These are phyloP conservation scores for Loriculus beryllinus DNA, from an alignment of 2,797 vertebrate genomes.

Conservation along the genomic window DNA sequence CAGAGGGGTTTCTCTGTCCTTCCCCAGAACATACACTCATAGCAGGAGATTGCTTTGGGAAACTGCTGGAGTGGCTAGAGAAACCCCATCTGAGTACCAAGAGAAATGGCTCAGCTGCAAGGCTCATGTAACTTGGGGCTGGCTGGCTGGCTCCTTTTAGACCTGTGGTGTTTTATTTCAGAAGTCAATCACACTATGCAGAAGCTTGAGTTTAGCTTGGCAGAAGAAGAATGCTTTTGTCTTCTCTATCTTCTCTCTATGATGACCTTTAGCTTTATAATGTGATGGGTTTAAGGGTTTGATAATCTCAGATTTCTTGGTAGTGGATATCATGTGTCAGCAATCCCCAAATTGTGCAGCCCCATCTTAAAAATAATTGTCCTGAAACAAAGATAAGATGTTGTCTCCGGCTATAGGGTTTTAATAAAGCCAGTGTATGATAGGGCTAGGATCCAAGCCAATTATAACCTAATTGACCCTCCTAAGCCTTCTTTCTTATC, in stretches of 20 bases:
- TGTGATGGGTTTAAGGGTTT: slow-evolving; percentile 23
- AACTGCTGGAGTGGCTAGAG: neutral
- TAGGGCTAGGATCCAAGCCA: slow-evolving; percentile 41
- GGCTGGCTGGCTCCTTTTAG: neutral
- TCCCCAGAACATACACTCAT: neutral
- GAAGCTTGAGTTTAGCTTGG: neutral
- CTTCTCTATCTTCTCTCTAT: neutral
- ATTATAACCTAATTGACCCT: slow-evolving; percentile 57
- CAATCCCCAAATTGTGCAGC: neutral
- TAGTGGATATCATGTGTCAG: neutral
- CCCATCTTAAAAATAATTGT: slow-evolving; percentile 51
- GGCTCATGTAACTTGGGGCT: neutral
- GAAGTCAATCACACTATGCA: neutral
- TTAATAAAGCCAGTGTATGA: slow-evolving; percentile 30
- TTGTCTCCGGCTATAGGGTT: neutral
- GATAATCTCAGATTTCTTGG: slow-evolving; percentile 45
- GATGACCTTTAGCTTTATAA: slow-evolving; percentile 29
- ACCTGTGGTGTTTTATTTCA: neutral
- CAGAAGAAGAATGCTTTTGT: slow-evolving; percentile 24
- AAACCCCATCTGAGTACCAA: neutral
- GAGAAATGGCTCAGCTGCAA: neutral
- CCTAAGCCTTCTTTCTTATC: slow-evolving; percentile 47
- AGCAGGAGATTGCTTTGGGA: neutral
- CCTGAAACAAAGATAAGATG: slow-evolving; percentile 49
- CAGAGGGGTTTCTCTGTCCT: neutral